Evolutionary conservation across 2,888 invertebrate species (phyloP).

Genomic region (Heliconius charithonia): DNA sequence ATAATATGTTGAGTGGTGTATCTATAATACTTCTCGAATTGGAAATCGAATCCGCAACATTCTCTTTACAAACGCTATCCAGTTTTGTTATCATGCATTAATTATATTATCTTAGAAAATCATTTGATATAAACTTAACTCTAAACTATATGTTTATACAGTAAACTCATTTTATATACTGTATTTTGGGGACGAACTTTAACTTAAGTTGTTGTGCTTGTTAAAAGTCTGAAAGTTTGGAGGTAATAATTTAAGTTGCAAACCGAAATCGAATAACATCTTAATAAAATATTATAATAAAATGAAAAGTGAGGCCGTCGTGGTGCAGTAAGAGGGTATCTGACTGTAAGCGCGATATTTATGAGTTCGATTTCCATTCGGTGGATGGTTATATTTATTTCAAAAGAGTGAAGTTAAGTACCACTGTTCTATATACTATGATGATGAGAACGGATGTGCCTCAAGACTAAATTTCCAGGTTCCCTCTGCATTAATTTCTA

Average conservation of each 20-base stretch:
- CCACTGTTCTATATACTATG: too few relatives aligned
- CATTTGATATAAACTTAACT: neutral
- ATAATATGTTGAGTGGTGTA: too few relatives aligned
- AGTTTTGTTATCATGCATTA: neutral
- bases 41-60: neutral
- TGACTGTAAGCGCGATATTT: too few relatives aligned
- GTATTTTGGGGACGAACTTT: slow-evolving; percentile 6
- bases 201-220: neutral
- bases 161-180: neutral
- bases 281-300: neutral
- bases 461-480: too few relatives aligned
- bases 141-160: neutral
- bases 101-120: neutral
- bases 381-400: too few relatives aligned
- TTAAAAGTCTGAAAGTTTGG: neutral
- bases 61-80: too few relatives aligned
- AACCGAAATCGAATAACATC: slow-evolving; percentile 6
- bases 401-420: too few relatives aligned
- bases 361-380: too few relatives aligned
- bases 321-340: neutral
- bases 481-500: too few relatives aligned
- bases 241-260: slow-evolving; percentile 14
- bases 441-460: too few relatives aligned
- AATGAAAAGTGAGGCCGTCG: neutral
- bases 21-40: too few relatives aligned